Evolutionary conservation across 2,113 vertebrate genomes (phyloP), one percentile per base, ranked within the genome.

Genomic region (Nipponia nippon): DNA sequence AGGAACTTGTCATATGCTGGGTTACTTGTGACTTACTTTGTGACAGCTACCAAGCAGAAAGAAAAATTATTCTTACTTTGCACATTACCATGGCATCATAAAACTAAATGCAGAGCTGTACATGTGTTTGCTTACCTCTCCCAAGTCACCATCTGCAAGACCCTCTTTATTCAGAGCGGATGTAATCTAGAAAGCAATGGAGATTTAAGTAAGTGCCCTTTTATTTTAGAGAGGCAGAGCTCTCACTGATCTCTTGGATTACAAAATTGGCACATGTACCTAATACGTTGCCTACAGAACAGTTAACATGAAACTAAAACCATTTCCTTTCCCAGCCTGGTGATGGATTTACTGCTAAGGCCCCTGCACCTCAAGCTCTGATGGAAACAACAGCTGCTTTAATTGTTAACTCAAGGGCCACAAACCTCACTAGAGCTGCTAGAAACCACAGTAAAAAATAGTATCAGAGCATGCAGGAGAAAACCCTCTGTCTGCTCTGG

Each of bases 111-210:
- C 11, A 30, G 83, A 78, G 26, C 26, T 73, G 73, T 63, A 67
- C 38, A 22, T 13, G 6, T 42, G 25, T 50, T 94, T 77, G 47
- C 97, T 97, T 98, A 99, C 99, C 99, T 98, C 92, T 27, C 91
- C 87, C 34, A 96, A 50, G 21, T 93, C 91, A 42, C 91, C 95
- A 70, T 98, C 98, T 77, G 47, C 73, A 63, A 89, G 52, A 69
- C 6, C 9, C 23, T 97, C 98, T 87, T 97, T 98, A 90, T 98
- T 98, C 83, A 99, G 97, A 52, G 99, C 95, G 61, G 98, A 98
- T 47, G 98, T 97, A 97, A 99, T 98, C 99, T 99, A 96, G 76
- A 96, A 97, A 77, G 80, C 78, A 94, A 92, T 13, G 23, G 93
- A 95, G 34, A 87, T 25, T 94, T 78, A 89, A 92, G 16, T 87